phyloP scores from a whole-genome alignment of 2,797 vertebrate genomes.

The Smutsia temminckii region DNA sequence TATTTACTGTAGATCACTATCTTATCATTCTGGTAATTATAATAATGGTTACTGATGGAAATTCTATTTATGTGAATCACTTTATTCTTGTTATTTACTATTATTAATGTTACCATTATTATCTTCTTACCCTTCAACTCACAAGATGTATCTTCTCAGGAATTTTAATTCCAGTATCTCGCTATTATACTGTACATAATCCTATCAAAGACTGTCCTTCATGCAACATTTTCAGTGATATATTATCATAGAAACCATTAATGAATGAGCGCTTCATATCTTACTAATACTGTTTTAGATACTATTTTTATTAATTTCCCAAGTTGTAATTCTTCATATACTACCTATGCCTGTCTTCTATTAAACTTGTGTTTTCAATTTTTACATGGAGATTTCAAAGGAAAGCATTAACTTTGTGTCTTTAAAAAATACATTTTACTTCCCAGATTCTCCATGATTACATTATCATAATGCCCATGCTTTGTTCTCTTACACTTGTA shows the following conservation, averaged over 20 bases:
- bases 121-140: slow-evolving; percentile 89
- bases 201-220: slow-evolving; percentile 95
- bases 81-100: slow-evolving; percentile 95
- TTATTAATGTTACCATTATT: slow-evolving; percentile 89
- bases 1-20: slow-evolving; percentile 94
- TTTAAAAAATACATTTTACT: slow-evolving; percentile 83
- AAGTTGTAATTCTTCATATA: slow-evolving; percentile 86
- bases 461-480: slow-evolving; percentile 79
- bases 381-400: slow-evolving; percentile 86
- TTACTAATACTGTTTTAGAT: slow-evolving; percentile 95
- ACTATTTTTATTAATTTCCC: slow-evolving; percentile 94
- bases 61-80: slow-evolving; percentile 93
- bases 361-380: slow-evolving; percentile 87
- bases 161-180: slow-evolving; percentile 95
- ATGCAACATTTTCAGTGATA: slow-evolving; percentile 94
- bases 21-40: slow-evolving; percentile 90
- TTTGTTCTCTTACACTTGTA: slow-evolving; percentile 80
- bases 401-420: slow-evolving; percentile 81
- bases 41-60: slow-evolving; percentile 90
- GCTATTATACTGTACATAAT: slow-evolving; percentile 93
- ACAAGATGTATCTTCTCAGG: slow-evolving; percentile 90
- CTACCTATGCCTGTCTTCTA: slow-evolving; percentile 86
- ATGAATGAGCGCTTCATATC: slow-evolving; percentile 93
- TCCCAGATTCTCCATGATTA: slow-evolving; percentile 80
- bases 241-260: slow-evolving; percentile 92